Percentiles rank a stretch among this genome's conserved stretches.
These are phyloP conservation scores for Sweltsa coloradensis DNA, from an alignment of 1,140 invertebrate genomes.

Conservation along the genomic window DNA sequence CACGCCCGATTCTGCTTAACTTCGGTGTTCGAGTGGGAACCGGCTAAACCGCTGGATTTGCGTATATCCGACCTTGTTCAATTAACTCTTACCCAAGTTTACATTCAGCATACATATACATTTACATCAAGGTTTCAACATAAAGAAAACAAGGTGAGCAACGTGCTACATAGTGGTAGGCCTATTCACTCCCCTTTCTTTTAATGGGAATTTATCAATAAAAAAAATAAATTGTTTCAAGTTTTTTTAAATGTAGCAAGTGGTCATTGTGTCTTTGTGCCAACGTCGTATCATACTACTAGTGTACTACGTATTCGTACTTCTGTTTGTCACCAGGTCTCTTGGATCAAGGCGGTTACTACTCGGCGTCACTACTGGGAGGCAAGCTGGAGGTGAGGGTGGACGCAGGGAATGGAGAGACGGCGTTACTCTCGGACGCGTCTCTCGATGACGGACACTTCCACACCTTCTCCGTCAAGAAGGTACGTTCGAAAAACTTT, in stretches of 20 bases:
- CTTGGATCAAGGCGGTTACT: slow-evolving; percentile 39
- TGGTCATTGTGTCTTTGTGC: not conserved
- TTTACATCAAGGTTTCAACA: too few species aligned
- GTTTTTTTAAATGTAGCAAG: not conserved
- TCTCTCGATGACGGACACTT: slow-evolving; percentile 32
- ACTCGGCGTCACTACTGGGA: slow-evolving; percentile 48
- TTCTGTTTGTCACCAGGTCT: not conserved
- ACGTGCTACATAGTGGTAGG: too few species aligned
- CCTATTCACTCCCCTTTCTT: too few species aligned
- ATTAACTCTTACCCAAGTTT: too few species aligned
- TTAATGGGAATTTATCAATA: not conserved
- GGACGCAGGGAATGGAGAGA: slow-evolving; percentile 51
- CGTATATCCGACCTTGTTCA: too few species aligned
- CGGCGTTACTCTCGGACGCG: slow-evolving; percentile 25
- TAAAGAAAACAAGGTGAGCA: too few species aligned
- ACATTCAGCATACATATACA: too few species aligned
- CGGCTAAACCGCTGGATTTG: too few species aligned
- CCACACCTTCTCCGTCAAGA: slow-evolving; percentile 35
- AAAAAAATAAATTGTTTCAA: not conserved
- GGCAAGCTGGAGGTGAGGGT: slow-evolving; percentile 53
- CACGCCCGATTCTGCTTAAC: too few species aligned
- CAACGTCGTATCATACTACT: not conserved
- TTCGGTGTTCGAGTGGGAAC: too few species aligned
- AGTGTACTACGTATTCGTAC: not conserved
- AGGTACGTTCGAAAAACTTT: slow-evolving; percentile 26